Conservation (phyloP, 2,797 vertebrate species). For the Hyperoplus immaculatus region DNA sequence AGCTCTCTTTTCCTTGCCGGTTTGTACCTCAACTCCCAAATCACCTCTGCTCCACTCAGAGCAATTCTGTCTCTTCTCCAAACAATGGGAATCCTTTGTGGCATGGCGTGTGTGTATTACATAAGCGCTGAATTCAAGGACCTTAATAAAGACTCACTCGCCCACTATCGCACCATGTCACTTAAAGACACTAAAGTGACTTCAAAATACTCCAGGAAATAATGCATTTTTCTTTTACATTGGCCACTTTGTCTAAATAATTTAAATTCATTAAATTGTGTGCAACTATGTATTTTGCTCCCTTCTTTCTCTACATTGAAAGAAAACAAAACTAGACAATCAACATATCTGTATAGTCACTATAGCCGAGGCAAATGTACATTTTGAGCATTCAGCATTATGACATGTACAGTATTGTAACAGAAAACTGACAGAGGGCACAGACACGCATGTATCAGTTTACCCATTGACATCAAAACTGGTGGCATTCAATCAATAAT, state of each 20-base stretch:
- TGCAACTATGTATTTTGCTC: too few species aligned
- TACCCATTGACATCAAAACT: not conserved
- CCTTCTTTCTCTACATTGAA: too few species aligned
- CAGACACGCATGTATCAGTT: not conserved
- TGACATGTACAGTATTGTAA: too few species aligned
- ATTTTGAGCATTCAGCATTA: too few species aligned
- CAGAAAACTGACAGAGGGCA: not conserved
- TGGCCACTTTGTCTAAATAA: not conserved
- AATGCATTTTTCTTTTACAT: not conserved
- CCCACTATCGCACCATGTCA: conserved; percentile 1
- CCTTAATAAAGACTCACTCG: not conserved
- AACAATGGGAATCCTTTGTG: conserved; percentile 32
- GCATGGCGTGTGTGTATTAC: conserved; percentile 22
- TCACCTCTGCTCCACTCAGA: conserved; percentile 45
- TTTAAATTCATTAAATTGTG: too few species aligned
- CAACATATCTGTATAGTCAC: not conserved
- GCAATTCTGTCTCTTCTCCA: conserved; percentile 40
- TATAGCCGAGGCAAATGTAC: too few species aligned
- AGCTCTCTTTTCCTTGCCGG: conserved; percentile 40
- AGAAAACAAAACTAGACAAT: not conserved
- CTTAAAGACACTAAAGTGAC: conserved; percentile 9
- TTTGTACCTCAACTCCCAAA: conserved; percentile 34
- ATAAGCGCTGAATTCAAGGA: conserved; percentile 22
- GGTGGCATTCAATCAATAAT: not conserved
- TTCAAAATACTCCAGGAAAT: too few species aligned